A percentile compares a stretch with the other conserved stretches of the same genome.
Conservation (phyloP, 2,888 invertebrate genomes). For the Achlya flavicornis region DNA sequence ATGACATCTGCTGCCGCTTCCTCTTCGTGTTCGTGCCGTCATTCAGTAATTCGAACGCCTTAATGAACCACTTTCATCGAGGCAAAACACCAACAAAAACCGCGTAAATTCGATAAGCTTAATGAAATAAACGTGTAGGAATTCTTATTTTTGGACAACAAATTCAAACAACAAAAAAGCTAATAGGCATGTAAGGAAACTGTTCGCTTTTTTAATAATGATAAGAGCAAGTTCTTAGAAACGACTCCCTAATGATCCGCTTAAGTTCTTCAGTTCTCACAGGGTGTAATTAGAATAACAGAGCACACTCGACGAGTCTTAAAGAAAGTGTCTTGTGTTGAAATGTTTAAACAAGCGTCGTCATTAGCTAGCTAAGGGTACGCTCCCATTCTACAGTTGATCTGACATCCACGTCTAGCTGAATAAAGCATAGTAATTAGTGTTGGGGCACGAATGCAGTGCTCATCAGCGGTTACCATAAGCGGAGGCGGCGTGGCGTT, state of each 20-base stretch:
- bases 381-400: constrained; percentile 20
- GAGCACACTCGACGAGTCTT: constrained; percentile 6
- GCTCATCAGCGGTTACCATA: constrained; percentile 53
- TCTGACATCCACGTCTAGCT: constrained; percentile 15
- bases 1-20: constrained; percentile 60
- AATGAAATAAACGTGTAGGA: constrained; percentile 9
- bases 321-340: constrained; percentile 18
- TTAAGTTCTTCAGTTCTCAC: constrained; percentile 9
- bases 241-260: constrained; percentile 10
- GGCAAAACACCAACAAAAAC: constrained; percentile 39
- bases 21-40: constrained; percentile 36
- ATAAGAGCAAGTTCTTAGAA: neutral
- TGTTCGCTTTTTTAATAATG: neutral
- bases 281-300: constrained; percentile 12
- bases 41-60: constrained; percentile 31
- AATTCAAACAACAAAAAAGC: neutral
- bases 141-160: constrained; percentile 4
- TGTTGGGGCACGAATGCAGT: constrained; percentile 36
- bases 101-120: constrained; percentile 33
- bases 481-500: constrained; percentile 38
- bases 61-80: constrained; percentile 36
- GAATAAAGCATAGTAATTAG: constrained; percentile 44
- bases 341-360: constrained; percentile 24
- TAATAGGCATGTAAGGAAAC: neutral
- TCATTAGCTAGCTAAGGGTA: constrained; percentile 25